Conservation (phyloP, 2,888 invertebrate species). For the Tetramorium bicarinatum region DNA sequence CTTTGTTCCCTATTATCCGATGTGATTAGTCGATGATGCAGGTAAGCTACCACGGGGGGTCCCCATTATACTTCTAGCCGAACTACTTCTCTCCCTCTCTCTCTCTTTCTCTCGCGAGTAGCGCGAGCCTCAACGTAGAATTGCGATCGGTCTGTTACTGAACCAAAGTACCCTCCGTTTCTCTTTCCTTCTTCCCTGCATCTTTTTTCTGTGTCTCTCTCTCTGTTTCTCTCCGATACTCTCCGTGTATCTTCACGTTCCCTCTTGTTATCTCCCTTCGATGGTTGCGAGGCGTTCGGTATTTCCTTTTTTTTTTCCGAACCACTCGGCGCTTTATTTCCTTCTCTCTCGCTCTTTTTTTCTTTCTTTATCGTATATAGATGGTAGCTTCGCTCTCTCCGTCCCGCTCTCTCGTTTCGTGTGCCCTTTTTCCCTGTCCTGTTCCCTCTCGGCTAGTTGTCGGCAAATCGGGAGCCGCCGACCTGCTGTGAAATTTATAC, state of each 20-base stretch:
- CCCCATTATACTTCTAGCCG: conserved; percentile 80
- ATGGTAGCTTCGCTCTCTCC: conserved; percentile 32
- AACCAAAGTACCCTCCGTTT: conserved; percentile 39
- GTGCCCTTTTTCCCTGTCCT: conserved; percentile 20
- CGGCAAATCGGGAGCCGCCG: conserved; percentile 67
- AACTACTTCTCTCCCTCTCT: conserved; percentile 59
- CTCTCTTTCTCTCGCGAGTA: conserved; percentile 70
- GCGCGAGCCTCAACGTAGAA: conserved; percentile 68
- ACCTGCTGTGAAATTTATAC: conserved; percentile 79
- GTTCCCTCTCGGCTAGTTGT: conserved; percentile 38
- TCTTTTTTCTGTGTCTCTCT: conserved; percentile 30
- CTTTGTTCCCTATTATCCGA: conserved; percentile 85
- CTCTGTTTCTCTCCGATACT: conserved; percentile 3
- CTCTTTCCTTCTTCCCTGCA: conserved; percentile 40
- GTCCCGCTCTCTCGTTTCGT: conserved; percentile 1
- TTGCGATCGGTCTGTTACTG: conserved; percentile 67
- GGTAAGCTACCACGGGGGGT: conserved; percentile 86
- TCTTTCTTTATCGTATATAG: conserved; percentile 8
- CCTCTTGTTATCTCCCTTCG: conserved; percentile 49
- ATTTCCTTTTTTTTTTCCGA: conserved; percentile 47
- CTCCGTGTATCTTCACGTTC: background rate
- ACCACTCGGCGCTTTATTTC: conserved; percentile 30
- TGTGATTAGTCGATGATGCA: conserved; percentile 86
- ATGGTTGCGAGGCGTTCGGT: conserved; percentile 32
- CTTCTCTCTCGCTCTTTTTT: background rate